These are phyloP conservation scores for Phortica variegata DNA, from an alignment of 1,140 invertebrate genomes.

Conservation along the genomic window DNA sequence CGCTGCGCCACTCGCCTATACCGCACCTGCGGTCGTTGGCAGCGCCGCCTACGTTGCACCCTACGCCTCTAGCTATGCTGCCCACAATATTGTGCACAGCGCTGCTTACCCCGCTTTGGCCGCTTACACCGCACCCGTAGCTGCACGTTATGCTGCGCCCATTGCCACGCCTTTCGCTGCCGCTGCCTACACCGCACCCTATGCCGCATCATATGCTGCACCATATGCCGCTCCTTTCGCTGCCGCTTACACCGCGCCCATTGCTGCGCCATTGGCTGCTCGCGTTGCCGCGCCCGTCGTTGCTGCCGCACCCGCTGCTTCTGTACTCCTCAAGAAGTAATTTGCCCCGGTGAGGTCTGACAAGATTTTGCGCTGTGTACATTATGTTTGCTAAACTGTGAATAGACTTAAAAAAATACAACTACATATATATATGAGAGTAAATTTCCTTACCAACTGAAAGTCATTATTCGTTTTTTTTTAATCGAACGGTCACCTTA, in stretches of 20 bases:
- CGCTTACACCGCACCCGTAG: conserved; percentile 14
- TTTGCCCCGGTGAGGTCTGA: too few relatives aligned
- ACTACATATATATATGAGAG: too few relatives aligned
- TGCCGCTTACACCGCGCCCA: conserved; percentile 45
- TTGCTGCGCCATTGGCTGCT: conserved; percentile 19
- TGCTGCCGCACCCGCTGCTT: conserved; percentile 37
- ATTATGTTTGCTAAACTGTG: conserved; percentile 23
- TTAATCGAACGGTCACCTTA: too few relatives aligned
- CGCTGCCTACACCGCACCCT: conserved; percentile 55
- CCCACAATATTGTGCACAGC: conserved; percentile 29
- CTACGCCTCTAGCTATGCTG: conserved; percentile 48
- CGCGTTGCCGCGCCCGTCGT: conserved; percentile 15
- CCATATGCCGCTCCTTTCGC: conserved; percentile 10
- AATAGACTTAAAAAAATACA: too few relatives aligned
- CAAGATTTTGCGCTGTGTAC: too few relatives aligned
- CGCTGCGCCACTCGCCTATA: conserved; percentile 52
- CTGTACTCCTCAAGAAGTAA: conserved; percentile 16
- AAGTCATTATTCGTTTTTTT: too few relatives aligned
- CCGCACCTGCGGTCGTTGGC: conserved; percentile 51
- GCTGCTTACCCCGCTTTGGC: conserved; percentile 34
- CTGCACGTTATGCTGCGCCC: conserved; percentile 24
- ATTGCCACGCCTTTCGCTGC: conserved; percentile 56
- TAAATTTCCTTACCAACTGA: too few relatives aligned
- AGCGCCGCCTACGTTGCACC: conserved; percentile 58
- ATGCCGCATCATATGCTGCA: conserved; percentile 29